These are phyloP conservation scores for Coilia nasus DNA, from an alignment of 2,797 vertebrate species.

Conservation along the genomic window DNA sequence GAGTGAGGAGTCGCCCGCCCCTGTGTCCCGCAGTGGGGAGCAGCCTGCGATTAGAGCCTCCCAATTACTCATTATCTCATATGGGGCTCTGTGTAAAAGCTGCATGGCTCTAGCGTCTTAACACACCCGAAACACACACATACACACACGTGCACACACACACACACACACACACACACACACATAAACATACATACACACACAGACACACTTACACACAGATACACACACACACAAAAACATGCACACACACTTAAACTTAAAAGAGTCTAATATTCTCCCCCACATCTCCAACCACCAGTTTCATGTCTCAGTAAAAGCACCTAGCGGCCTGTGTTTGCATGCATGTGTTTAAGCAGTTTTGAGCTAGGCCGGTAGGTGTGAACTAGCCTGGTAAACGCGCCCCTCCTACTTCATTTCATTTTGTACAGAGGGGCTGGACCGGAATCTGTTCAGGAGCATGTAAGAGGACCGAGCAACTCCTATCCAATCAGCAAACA, in stretches of 20 bases:
- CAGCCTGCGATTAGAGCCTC: neutral
- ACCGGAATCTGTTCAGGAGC: too few relatives aligned
- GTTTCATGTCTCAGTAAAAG: neutral
- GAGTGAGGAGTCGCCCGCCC: neutral
- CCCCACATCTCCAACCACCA: neutral
- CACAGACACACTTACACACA: too few relatives aligned
- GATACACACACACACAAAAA: too few relatives aligned
- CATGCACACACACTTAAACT: neutral
- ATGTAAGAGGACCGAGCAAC: too few relatives aligned
- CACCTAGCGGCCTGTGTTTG: neutral
- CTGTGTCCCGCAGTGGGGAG: neutral
- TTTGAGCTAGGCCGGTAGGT: neutral
- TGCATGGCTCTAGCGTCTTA: neutral
- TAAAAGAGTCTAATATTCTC: neutral
- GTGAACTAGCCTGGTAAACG: neutral
- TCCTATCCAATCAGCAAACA: too few relatives aligned
- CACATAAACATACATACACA: too few relatives aligned
- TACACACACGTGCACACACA: too few relatives aligned
- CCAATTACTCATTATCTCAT: neutral
- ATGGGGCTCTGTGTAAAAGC: constrained; percentile 3
- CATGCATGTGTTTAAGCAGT: neutral
- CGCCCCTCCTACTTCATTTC: too few relatives aligned
- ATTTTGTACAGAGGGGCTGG: too few relatives aligned
- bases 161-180: too few relatives aligned
- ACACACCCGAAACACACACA: neutral